Conservation (phyloP, 2,888 invertebrate genomes). For the Theretra japonica region DNA sequence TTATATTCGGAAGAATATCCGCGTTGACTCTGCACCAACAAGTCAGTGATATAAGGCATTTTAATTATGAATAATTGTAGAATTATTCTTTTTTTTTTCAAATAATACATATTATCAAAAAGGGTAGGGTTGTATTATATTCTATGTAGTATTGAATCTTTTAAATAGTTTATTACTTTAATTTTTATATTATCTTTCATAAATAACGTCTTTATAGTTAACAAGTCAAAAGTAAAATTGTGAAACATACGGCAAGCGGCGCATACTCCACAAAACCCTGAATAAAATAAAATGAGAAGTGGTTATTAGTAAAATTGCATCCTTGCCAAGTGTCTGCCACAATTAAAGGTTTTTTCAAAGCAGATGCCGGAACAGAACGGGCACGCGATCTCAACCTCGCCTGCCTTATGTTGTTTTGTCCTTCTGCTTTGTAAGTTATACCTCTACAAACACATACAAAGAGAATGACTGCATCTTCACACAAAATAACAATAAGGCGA, state of each 20-base stretch:
- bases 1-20: too few species aligned
- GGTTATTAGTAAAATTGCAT: constrained; percentile 73
- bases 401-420: constrained; percentile 69
- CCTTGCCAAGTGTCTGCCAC: constrained; percentile 61
- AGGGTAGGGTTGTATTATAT: too few species aligned
- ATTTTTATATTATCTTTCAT: too few species aligned
- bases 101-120: too few species aligned
- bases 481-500: neutral
- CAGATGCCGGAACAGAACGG: constrained; percentile 76
- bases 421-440: constrained; percentile 3
- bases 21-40: too few species aligned
- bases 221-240: constrained; percentile 16
- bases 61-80: too few species aligned
- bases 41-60: too few species aligned
- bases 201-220: constrained; percentile 2
- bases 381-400: constrained; percentile 76
- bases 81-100: too few species aligned
- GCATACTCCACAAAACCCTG: constrained; percentile 40
- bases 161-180: too few species aligned
- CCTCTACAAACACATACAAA: neutral
- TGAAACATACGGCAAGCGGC: constrained; percentile 62
- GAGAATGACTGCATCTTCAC: neutral
- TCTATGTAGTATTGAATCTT: too few species aligned
- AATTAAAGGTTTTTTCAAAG: constrained; percentile 70
- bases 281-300: constrained; percentile 49